Conservation (phyloP, 2,888 invertebrate species). For the Leptodirus hochenwartii region DNA sequence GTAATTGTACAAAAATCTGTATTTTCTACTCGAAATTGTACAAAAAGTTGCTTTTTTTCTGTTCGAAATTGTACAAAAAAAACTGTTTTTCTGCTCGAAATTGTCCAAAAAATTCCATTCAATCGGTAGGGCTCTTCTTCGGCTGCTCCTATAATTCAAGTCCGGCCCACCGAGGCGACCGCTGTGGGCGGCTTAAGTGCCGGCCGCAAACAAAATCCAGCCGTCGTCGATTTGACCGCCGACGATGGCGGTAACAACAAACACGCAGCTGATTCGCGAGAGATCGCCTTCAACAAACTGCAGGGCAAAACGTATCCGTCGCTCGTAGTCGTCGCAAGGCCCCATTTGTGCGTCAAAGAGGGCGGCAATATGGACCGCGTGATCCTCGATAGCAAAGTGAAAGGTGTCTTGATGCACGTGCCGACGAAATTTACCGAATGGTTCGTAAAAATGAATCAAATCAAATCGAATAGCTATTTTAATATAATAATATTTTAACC, state of each 20-base stretch:
- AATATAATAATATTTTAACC: no score
- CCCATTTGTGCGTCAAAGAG: constrained; percentile 56
- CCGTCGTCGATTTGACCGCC: constrained; percentile 42
- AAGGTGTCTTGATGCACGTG: constrained; percentile 60
- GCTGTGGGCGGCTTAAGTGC: constrained; percentile 55
- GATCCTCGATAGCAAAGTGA: constrained; percentile 59
- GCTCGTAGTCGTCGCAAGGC: constrained; percentile 65
- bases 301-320: constrained; percentile 76
- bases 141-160: constrained; percentile 15
- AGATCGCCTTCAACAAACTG: constrained; percentile 48
- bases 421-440: constrained; percentile 79
- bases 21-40: not conserved
- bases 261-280: constrained; percentile 38
- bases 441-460: constrained; percentile 25
- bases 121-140: no score
- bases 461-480: no score
- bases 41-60: no score
- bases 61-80: no score
- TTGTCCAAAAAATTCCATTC: no score
- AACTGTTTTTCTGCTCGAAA: no score
- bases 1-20: not conserved
- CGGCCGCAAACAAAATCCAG: constrained; percentile 24
- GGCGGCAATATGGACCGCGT: constrained; percentile 35
- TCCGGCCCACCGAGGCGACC: constrained; percentile 50
- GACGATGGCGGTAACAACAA: constrained; percentile 36